Base-by-base conservation (phyloP, 2,797 vertebrate genomes). In the Crocidura indochinensis region DNA sequence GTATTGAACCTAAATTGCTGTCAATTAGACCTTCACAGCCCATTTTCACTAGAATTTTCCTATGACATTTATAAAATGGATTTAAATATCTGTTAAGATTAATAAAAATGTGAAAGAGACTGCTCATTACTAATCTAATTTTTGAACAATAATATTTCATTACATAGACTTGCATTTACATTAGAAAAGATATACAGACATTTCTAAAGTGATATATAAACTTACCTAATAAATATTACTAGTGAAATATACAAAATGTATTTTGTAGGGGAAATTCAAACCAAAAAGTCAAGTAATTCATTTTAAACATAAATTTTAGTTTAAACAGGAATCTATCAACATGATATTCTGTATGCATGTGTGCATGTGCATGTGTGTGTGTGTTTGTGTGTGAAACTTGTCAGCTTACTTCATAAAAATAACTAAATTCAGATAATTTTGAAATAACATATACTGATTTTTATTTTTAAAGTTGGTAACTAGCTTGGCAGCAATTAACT, bases 401-500 rank as follows among this genome's bases (percentile, higher is more conserved):
- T 49, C 88, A 38, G 22, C 65, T 71, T 38, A 84, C 64, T 84
- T 64, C 68, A 89, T 76, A 22, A 91, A 67, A 91, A 67, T 79
- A 94, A 92, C 17, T 17, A 53, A 90, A 77, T 65, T 90, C 14
- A 49, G 38, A 78, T 84, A 91, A 81, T 44, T 86, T 92, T 71
- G 29, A 47, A 87, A 91, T 92, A 62, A 20, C 24, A 76, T 76
- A 87, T 26, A 83, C 46, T 84, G 26, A 75, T 76, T 91, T 93
- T 94, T 76, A 93, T 84, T 94, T 92, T 78, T 81, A 94, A 90
- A 89, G 27, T 71, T 84, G 88, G 49, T 78, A 17, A 67, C 2
- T 47, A 64, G 89, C 64, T 94, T 95, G 90, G 92, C 85, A 95
- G 78, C 62, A 65, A 29, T 78, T 81, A 15, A 84, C 53, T 76